These are phyloP conservation scores for Drosophila baimaii DNA, from an alignment of 1,140 invertebrate species.

Conservation along the genomic window DNA sequence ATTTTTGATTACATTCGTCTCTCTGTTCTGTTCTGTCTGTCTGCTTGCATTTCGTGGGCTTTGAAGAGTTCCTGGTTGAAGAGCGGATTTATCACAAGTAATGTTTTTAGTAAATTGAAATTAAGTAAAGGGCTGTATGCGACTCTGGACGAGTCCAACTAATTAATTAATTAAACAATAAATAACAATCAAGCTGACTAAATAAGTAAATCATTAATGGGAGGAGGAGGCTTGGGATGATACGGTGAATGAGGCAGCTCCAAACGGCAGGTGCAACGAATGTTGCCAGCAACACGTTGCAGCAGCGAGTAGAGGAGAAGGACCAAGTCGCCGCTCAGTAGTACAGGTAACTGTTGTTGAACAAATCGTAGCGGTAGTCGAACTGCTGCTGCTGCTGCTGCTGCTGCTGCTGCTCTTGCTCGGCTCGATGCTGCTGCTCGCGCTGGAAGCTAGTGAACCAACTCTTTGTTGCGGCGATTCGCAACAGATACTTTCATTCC, in stretches of 20 bases:
- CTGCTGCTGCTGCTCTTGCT: constrained; percentile 50
- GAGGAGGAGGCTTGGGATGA: constrained; percentile 16
- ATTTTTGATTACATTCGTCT: constrained; percentile 21
- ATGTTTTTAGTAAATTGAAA: constrained; percentile 21
- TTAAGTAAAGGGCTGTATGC: constrained; percentile 32
- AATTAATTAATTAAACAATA: constrained; percentile 68
- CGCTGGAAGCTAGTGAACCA: constrained; percentile 78
- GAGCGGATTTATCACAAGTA: constrained; percentile 56
- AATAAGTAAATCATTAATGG: constrained; percentile 50
- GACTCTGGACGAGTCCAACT: constrained; percentile 17
- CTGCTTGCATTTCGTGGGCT: constrained; percentile 8
- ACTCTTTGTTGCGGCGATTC: constrained; percentile 78
- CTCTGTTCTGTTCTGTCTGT: constrained; percentile 18
- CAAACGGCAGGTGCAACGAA: constrained; percentile 37
- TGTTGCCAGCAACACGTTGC: constrained; percentile 73
- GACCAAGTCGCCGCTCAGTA: constrained; percentile 50
- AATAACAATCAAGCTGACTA: constrained; percentile 77
- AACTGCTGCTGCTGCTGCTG: constrained; percentile 48
- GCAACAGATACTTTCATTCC: constrained; percentile 83
- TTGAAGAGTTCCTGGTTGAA: constrained; percentile 20
- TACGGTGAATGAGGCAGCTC: constrained; percentile 30
- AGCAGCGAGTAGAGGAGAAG: constrained; percentile 19
- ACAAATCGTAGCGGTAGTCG: constrained; percentile 67
- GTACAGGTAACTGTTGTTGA: constrained; percentile 72
- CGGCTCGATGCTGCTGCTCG: constrained; percentile 54